phyloP scores from a whole-genome alignment of 35 echinoderm and acorn worm species.

The Eucidaris tribuloides region DNA sequence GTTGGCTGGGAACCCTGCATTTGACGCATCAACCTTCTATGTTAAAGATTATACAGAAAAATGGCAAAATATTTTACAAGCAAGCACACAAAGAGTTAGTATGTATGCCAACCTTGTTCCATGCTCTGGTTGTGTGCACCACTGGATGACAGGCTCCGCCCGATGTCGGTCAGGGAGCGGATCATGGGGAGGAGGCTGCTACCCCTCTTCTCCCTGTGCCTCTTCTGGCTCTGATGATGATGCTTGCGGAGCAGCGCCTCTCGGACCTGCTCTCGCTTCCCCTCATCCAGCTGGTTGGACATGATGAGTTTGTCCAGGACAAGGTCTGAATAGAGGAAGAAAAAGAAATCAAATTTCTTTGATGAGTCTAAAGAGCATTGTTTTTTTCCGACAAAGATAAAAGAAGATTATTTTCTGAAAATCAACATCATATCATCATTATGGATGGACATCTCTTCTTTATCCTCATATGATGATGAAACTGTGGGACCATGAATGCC shows the following conservation, averaged over 20 bases:
- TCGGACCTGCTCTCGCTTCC: constrained; percentile 76
- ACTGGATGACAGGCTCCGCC: constrained; percentile 57
- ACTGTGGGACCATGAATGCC: too few species aligned
- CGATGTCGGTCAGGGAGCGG: constrained; percentile 82
- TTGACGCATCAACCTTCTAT: too few species aligned
- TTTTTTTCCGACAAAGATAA: too few species aligned
- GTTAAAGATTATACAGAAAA: too few species aligned
- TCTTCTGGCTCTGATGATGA: constrained; percentile 83
- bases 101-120: constrained; percentile 74
- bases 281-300: constrained; percentile 77
- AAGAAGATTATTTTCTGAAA: too few species aligned
- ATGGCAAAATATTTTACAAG: too few species aligned
- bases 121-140: constrained; percentile 61
- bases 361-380: too few species aligned
- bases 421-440: too few species aligned
- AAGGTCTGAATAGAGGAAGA: constrained; percentile 35
- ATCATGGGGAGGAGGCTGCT: constrained; percentile 73
- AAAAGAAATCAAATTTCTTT: background rate
- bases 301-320: constrained; percentile 80
- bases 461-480: too few species aligned
- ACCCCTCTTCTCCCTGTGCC: constrained; percentile 50
- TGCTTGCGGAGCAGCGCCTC: constrained; percentile 77
- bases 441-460: too few species aligned
- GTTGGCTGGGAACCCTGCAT: too few species aligned
- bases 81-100: too few species aligned